Evolutionary conservation across 2,888 invertebrate genomes (phyloP).

Genomic region (Rhogogaster chlorosoma): DNA sequence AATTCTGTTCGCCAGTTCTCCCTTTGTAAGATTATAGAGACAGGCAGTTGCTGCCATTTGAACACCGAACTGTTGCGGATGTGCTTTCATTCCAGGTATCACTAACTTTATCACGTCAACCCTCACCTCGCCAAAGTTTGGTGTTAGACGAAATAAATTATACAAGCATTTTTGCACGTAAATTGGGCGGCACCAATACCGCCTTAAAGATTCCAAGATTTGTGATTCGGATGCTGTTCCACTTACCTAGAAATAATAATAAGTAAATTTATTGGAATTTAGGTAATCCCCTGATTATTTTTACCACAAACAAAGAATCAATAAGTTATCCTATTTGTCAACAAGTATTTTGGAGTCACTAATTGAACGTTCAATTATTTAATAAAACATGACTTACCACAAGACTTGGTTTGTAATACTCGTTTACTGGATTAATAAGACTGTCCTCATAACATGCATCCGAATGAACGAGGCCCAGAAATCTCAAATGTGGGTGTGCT

Average conservation of each 20-base stretch:
- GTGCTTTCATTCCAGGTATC: constrained; percentile 78
- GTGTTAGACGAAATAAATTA: constrained; percentile 81
- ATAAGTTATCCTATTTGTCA: constrained; percentile 29
- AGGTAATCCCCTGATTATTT: not conserved
- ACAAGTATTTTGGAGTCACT: not conserved
- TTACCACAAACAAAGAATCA: not conserved
- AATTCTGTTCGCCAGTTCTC: constrained; percentile 82
- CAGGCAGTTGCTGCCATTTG: constrained; percentile 89
- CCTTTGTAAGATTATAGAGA: constrained; percentile 86
- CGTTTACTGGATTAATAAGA: constrained; percentile 77
- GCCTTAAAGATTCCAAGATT: constrained; percentile 81
- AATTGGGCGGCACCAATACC: constrained; percentile 80
- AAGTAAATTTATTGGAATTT: not conserved
- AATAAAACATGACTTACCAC: constrained; percentile 72
- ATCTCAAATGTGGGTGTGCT: constrained; percentile 78
- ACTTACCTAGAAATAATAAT: constrained; percentile 75
- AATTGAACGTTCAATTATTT: constrained; percentile 2
- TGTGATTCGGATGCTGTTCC: constrained; percentile 81
- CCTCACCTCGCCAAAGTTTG: constrained; percentile 79
- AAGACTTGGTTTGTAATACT: constrained; percentile 76
- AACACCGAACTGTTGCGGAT: constrained; percentile 81
- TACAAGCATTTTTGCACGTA: constrained; percentile 86
- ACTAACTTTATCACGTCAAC: constrained; percentile 83
- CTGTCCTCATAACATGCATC: constrained; percentile 80
- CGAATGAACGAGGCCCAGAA: constrained; percentile 81